Evolutionary conservation across 1,140 invertebrate genomes (phyloP).

Genomic region (Eumaeus atala): DNA sequence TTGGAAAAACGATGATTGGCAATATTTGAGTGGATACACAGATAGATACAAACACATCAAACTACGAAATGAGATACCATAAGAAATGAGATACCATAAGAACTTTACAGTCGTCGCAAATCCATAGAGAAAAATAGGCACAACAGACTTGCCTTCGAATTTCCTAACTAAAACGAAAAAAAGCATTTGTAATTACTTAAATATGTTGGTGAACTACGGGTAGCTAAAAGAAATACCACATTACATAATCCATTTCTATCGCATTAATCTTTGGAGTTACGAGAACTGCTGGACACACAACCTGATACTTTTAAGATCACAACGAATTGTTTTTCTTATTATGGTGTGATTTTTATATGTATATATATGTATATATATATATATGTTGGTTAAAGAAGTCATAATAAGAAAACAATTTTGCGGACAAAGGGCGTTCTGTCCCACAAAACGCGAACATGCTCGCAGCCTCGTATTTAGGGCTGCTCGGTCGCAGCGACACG

Average conservation of each 20-base stretch:
- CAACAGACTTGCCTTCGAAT: not conserved
- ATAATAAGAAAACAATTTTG: slow-evolving; percentile 70
- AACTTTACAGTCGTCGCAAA: slow-evolving; percentile 68
- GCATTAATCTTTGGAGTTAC: slow-evolving; percentile 60
- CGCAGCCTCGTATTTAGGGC: slow-evolving; percentile 56
- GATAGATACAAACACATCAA: slow-evolving; percentile 70
- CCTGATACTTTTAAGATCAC: slow-evolving; percentile 46
- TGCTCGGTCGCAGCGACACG: slow-evolving; percentile 42
- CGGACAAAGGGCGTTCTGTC: slow-evolving; percentile 61
- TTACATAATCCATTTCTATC: slow-evolving; percentile 8
- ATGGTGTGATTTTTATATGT: slow-evolving; percentile 39
- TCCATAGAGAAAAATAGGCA: slow-evolving; percentile 45
- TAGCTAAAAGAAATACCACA: not conserved
- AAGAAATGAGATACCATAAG: slow-evolving; percentile 64
- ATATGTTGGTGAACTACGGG: no score
- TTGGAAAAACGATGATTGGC: slow-evolving; percentile 52
- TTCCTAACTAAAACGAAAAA: slow-evolving; percentile 18
- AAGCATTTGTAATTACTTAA: slow-evolving; percentile 11
- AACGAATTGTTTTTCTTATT: slow-evolving; percentile 67
- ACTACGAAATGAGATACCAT: slow-evolving; percentile 67
- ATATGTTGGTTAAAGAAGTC: slow-evolving; percentile 32
- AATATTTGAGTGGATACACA: slow-evolving; percentile 65
- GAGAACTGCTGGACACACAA: slow-evolving; percentile 68
- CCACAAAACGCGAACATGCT: slow-evolving; percentile 68
- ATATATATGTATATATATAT: no score